Conservation (phyloP, 2,113 vertebrate genomes). For the Aleadryas rufinucha region DNA sequence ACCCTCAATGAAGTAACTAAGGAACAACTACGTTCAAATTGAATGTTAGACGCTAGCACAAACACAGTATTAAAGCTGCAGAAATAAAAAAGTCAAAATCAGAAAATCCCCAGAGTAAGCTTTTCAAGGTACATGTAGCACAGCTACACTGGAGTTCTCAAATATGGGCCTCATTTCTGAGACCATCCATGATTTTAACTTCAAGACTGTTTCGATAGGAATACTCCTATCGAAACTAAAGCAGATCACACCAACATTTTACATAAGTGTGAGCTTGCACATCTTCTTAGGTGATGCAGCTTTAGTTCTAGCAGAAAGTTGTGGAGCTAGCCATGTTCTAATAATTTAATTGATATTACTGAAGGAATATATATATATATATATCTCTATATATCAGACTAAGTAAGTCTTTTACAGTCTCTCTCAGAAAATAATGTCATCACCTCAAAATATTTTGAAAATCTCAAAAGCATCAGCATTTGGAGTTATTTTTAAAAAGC, state of each 20-base stretch:
- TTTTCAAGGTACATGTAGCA: neutral
- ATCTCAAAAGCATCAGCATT: neutral
- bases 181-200: neutral
- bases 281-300: neutral
- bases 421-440: neutral
- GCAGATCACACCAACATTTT: neutral
- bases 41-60: neutral
- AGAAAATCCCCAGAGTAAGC: neutral
- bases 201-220: neutral
- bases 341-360: neutral
- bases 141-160: neutral
- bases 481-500: neutral
- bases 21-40: neutral
- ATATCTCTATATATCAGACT: neutral
- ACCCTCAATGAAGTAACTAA: neutral
- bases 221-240: neutral
- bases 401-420: neutral
- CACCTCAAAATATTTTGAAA: neutral
- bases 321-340: neutral
- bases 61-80: neutral
- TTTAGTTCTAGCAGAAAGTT: neutral
- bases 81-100: neutral
- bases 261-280: neutral
- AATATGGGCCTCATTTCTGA: neutral
- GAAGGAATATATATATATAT: neutral